Evolutionary conservation across 1,140 invertebrate species (phyloP).

Genomic region (Lanistes nyassanus): DNA sequence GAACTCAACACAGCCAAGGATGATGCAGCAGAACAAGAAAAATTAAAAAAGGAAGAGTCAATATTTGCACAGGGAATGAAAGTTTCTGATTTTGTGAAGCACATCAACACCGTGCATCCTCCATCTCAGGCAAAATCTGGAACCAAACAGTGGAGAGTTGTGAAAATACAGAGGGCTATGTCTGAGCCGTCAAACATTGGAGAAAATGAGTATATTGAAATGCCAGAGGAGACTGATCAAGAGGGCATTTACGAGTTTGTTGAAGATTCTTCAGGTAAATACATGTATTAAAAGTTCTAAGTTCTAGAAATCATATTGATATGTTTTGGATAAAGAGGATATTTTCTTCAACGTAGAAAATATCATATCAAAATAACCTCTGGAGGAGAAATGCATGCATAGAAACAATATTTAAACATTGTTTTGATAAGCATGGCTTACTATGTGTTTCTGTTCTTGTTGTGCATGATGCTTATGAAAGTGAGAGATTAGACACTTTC

Average conservation of each 20-base stretch:
- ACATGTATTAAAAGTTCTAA: too few relatives aligned
- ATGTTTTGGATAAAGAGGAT: too few relatives aligned
- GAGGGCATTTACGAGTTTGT: constrained; percentile 25
- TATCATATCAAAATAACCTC: too few relatives aligned
- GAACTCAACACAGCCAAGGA: constrained; percentile 22
- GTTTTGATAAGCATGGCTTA: too few relatives aligned
- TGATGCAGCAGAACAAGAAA: constrained; percentile 22
- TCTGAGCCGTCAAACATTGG: background rate
- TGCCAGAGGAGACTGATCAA: constrained; percentile 13
- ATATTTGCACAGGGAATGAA: constrained; percentile 41
- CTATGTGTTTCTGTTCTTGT: too few relatives aligned
- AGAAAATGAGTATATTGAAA: constrained; percentile 28
- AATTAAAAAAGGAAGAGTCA: constrained; percentile 36
- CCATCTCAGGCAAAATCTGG: background rate
- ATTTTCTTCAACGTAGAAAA: too few relatives aligned
- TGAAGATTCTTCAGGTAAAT: background rate
- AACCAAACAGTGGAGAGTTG: constrained; percentile 13
- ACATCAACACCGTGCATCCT: constrained; percentile 40
- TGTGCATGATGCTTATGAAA: too few relatives aligned
- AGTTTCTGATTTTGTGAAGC: constrained; percentile 43
- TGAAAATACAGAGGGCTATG: too few relatives aligned
- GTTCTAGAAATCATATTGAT: too few relatives aligned
- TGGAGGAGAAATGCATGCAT: too few relatives aligned
- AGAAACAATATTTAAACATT: too few relatives aligned
- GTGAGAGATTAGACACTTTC: too few relatives aligned